phyloP scores from a whole-genome alignment of 2,797 vertebrate species.

The Monodelphis domestica region DNA sequence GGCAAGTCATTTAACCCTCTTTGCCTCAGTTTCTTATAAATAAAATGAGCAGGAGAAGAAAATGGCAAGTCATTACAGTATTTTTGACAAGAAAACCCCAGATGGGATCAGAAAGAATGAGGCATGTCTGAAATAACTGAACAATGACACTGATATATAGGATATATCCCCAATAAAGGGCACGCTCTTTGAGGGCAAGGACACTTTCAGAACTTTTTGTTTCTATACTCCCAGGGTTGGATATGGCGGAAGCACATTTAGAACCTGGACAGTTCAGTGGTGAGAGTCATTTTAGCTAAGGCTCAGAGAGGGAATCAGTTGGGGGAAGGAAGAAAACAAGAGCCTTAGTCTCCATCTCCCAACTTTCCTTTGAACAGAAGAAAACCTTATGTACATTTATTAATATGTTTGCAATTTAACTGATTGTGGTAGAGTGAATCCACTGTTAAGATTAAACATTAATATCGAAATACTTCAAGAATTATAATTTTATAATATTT shows the following conservation, averaged over 20 bases:
- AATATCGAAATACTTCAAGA: too few species aligned
- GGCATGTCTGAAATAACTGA: too few species aligned
- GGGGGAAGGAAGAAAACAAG: not conserved
- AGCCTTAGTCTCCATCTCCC: not conserved
- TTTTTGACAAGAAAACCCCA: too few species aligned
- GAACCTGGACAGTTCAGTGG: not conserved
- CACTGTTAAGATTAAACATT: too few species aligned
- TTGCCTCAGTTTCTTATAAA: too few species aligned
- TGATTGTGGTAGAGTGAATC: not conserved
- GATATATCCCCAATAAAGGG: not conserved
- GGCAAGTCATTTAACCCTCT: too few species aligned
- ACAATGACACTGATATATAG: too few species aligned
- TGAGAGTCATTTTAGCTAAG: not conserved
- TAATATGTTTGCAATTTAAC: not conserved
- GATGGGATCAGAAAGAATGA: too few species aligned
- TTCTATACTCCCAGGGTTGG: not conserved
- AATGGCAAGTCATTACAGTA: too few species aligned
- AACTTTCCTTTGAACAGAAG: not conserved
- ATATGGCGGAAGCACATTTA: not conserved
- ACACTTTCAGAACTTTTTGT: not conserved
- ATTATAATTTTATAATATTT: too few species aligned
- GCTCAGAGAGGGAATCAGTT: not conserved
- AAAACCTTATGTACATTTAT: not conserved
- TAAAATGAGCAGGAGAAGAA: too few species aligned
- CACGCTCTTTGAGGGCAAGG: not conserved